Evolutionary conservation across 53 echinoderm and acorn worm species (phyloP), one percentile per base, ranked within the genome.

Genomic region (Holothuria leucospilota): DNA sequence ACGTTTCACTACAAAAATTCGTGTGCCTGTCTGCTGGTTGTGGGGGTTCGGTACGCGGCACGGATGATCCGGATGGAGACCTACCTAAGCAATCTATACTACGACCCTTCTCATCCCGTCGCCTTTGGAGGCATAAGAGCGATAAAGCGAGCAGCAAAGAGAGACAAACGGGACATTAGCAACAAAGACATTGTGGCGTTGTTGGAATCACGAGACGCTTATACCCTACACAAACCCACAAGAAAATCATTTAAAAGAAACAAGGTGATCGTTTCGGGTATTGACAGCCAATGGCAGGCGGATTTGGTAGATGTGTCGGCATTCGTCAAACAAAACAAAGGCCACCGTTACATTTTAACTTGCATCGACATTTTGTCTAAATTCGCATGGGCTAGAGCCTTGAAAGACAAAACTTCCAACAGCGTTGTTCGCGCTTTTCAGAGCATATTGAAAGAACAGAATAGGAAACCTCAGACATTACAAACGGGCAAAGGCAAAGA

Each of bases 311-410:
- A 92, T 40, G 72, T 85, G 2, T 41, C 61, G 2, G 13, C 73
- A 2, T 84, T 89, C 21, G 59, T 15, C 6, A 61, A 82, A 7
- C 56, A 84, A n/a, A 89, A 89, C 38, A 84, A 72, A 74, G 74
- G 89, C 0, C 29, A 27, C 30, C 51, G 69, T 12, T 89, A 84
- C 68, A 72, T 89, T 59, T 28, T 95, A 79, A 93, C 93, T 13
- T 85, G 88, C 27, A 92, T 91, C 20, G 91, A 94, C 58, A 77
- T 92, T 38, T 85, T 34, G 89, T 34, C 34, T 34, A 34, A 34
- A 34, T 34, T 34, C 34, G 2, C 34, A 3, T 34, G 34, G 34
- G 34, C 34, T 34, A 34, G 34, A 34, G 34, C 34, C 34, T 34
- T 34, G 34, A 34, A 3, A 34, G 34, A 34, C 34, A 34, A 34